Conservation (phyloP, 1,140 invertebrate species). For the Drusus annulatus region DNA sequence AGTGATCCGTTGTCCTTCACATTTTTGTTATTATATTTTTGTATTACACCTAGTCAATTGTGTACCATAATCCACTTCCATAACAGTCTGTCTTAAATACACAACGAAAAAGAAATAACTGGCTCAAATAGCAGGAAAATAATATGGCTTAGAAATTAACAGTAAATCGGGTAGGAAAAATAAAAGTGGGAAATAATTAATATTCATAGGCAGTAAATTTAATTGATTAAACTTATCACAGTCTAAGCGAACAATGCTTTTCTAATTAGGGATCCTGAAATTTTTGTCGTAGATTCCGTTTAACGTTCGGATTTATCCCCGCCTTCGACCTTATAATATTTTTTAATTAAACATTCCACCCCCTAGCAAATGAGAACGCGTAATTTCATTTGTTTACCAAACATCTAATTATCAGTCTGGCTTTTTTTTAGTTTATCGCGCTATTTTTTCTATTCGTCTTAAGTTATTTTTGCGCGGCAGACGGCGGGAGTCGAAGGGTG, state of each 20-base stretch:
- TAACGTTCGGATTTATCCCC: slow-evolving; percentile 17
- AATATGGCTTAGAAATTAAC: not conserved
- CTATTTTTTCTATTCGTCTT: slow-evolving; percentile 9
- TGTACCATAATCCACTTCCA: no score
- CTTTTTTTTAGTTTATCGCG: slow-evolving; percentile 38
- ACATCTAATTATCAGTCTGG: slow-evolving; percentile 54
- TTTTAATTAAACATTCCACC: slow-evolving; percentile 55
- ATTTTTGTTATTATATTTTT: no score
- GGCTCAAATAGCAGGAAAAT: no score
- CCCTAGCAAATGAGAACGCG: slow-evolving; percentile 45
- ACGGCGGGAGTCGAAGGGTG: slow-evolving; percentile 47
- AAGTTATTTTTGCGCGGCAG: slow-evolving; percentile 14
- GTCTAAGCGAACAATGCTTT: slow-evolving; percentile 17
- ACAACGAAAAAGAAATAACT: no score
- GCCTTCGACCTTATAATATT: slow-evolving; percentile 33
- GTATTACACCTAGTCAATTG: no score
- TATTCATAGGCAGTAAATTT: not conserved
- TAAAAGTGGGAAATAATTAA: not conserved
- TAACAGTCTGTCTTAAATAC: no score
- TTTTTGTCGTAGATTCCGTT: slow-evolving; percentile 15
- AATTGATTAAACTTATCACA: slow-evolving; percentile 21
- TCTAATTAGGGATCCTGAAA: slow-evolving; percentile 12
- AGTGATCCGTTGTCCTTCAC: no score
- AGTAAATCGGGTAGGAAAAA: not conserved
- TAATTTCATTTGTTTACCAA: slow-evolving; percentile 54